Evolutionary conservation across 2,888 invertebrate genomes (phyloP).

Genomic region (Mythimna albipuncta): DNA sequence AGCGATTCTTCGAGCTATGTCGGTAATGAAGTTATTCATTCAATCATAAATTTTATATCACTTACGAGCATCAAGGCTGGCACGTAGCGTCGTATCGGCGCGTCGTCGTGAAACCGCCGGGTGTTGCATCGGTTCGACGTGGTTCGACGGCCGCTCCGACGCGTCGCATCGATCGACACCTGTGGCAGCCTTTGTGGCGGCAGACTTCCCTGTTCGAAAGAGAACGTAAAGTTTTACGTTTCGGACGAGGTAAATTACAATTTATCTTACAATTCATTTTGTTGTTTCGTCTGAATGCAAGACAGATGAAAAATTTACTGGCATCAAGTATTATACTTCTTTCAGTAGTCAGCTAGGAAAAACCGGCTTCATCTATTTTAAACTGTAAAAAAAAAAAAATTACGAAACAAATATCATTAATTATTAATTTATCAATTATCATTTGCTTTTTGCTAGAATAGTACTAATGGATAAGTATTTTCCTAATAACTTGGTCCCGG

Average conservation of each 20-base stretch:
- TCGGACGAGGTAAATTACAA: neutral
- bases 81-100: neutral
- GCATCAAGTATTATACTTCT: too few relatives aligned
- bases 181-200: conserved; percentile 76
- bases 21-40: conserved; percentile 15
- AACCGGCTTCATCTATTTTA: neutral
- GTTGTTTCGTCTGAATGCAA: too few relatives aligned
- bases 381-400: neutral
- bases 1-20: too few relatives aligned
- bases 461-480: neutral
- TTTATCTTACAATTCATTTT: neutral
- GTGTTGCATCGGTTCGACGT: conserved; percentile 64
- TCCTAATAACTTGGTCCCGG: neutral
- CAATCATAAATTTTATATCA: conserved; percentile 53
- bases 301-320: too few relatives aligned
- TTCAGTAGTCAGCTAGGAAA: neutral
- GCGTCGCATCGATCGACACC: conserved; percentile 88
- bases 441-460: neutral
- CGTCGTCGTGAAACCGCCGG: conserved; percentile 27
- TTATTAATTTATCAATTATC: too few relatives aligned
- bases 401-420: too few relatives aligned
- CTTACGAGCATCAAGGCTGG: conserved; percentile 29
- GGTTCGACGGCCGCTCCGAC: conserved; percentile 74
- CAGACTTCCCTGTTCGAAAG: conserved; percentile 71
- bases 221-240: conserved; percentile 47